Conservation (phyloP, 23 tunicate species). For the Styela plicata region DNA sequence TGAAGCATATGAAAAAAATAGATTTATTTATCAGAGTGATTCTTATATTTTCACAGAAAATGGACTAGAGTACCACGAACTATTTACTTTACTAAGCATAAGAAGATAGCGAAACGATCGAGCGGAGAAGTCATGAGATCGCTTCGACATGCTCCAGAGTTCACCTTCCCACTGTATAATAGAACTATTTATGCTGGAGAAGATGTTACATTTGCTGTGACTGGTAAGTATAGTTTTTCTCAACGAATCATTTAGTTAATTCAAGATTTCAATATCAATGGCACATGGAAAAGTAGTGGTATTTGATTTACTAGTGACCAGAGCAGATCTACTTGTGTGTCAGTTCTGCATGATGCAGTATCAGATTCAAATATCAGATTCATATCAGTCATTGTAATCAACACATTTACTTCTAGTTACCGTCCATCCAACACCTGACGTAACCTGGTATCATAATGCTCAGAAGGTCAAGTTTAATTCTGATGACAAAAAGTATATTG, state of each 20-base stretch:
- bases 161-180: conserved; percentile 91
- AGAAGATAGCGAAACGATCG: conserved; percentile 49
- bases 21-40: too few species aligned
- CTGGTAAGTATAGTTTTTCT: conserved; percentile 42
- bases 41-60: conserved; percentile 44
- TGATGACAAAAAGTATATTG: conserved; percentile 57
- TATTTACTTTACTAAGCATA: conserved; percentile 75
- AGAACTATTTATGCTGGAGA: conserved; percentile 78
- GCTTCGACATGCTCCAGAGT: conserved; percentile 72
- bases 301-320: too few species aligned
- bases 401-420: conserved; percentile 73
- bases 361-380: too few species aligned
- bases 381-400: too few species aligned
- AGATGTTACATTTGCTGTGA: conserved; percentile 66
- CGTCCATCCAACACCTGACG: conserved; percentile 85
- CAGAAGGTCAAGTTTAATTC: conserved; percentile 33
- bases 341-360: too few species aligned
- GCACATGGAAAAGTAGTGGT: too few species aligned
- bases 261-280: too few species aligned
- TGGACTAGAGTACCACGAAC: conserved; percentile 83
- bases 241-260: too few species aligned
- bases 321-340: too few species aligned
- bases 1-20: too few species aligned
- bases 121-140: conserved; percentile 34
- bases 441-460: conserved; percentile 92